A percentile compares a stretch with the other conserved stretches of the same genome.
Conservation (phyloP, 2,797 vertebrate species). For the Cirrhinus molitorella region DNA sequence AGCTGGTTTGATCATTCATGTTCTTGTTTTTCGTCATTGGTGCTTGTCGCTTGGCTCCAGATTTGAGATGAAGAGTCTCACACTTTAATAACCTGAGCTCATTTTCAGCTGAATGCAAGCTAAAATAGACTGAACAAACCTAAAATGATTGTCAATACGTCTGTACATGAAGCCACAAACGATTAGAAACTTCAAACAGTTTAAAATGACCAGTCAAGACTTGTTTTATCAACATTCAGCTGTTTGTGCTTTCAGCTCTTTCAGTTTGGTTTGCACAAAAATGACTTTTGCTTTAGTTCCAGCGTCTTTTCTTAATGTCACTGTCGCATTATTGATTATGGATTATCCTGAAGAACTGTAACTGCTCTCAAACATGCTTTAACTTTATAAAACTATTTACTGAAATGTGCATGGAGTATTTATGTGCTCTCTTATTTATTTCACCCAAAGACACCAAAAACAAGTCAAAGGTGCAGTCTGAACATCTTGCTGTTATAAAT, state of each 20-base stretch:
- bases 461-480: not conserved
- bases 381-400: not conserved
- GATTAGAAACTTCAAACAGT: not conserved
- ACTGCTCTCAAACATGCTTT: not conserved
- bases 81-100: not conserved
- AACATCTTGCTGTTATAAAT: not conserved
- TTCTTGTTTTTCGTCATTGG: no score
- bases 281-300: not conserved
- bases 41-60: not conserved
- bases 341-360: not conserved
- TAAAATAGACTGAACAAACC: not conserved
- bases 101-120: not conserved
- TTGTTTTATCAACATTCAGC: not conserved
- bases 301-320: not conserved
- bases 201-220: not conserved
- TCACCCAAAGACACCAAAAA: not conserved
- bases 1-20: not conserved
- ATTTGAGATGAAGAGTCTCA: not conserved
- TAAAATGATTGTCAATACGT: not conserved
- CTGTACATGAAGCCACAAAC: not conserved
- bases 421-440: not conserved
- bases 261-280: no score
- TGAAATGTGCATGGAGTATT: conserved; percentile 11
- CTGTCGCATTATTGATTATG: not conserved
- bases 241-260: not conserved